Percentiles rank a stretch among this genome's conserved stretches.
Evolutionary conservation across 92 coral and sea anemone genomes (phyloP).

Genomic region (Actinostola sp.): DNA sequence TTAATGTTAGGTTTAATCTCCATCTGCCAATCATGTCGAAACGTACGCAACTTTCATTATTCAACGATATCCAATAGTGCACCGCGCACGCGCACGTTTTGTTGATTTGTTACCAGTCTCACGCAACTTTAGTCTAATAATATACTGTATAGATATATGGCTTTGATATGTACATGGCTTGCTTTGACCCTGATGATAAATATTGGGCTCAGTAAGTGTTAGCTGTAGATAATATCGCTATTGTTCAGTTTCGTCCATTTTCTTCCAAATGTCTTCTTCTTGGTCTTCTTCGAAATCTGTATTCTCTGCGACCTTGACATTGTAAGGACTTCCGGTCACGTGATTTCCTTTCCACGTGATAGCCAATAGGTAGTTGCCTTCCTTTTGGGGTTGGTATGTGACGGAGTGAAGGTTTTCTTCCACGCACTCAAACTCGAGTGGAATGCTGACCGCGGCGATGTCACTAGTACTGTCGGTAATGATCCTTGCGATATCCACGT

Average conservation of each 20-base stretch:
- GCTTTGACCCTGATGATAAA: neutral
- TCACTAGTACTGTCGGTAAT: slow-evolving; percentile 53
- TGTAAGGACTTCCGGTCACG: slow-evolving; percentile 87
- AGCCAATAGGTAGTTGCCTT: slow-evolving; percentile 77
- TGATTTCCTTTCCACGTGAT: slow-evolving; percentile 84
- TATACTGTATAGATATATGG: neutral
- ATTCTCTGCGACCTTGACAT: slow-evolving; percentile 55
- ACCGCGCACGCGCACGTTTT: neutral
- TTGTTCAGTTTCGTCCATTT: slow-evolving; percentile 18
- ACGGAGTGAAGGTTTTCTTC: slow-evolving; percentile 81
- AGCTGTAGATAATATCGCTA: neutral
- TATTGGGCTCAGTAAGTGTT: neutral
- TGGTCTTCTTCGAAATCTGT: slow-evolving; percentile 30
- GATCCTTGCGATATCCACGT: slow-evolving; percentile 74
- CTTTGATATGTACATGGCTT: neutral
- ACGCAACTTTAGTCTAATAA: neutral
- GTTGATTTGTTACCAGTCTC: slow-evolving; percentile 3
- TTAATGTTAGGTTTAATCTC: too few species aligned
- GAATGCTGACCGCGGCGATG: slow-evolving; percentile 46
- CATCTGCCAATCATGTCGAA: too few species aligned
- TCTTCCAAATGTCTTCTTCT: slow-evolving; percentile 31
- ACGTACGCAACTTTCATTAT: too few species aligned
- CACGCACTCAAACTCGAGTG: slow-evolving; percentile 79
- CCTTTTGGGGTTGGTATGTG: slow-evolving; percentile 65
- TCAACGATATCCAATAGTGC: too few species aligned